Base-by-base conservation (phyloP, 1,140 invertebrate species). In the Papilio polytes region DNA sequence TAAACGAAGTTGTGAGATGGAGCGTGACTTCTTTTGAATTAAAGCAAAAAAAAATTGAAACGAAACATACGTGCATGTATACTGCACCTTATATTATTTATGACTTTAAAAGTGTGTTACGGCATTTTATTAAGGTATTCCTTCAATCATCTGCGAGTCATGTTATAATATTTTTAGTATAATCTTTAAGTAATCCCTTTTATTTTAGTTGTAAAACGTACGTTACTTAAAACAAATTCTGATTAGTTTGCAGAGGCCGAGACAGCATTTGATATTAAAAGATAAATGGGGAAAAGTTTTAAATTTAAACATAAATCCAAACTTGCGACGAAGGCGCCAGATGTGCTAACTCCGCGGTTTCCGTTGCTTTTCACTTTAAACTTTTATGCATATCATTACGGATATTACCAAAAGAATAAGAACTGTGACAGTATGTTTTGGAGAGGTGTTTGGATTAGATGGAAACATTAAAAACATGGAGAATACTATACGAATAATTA, bases 271-370 rank as follows among this genome's bases (percentile, higher is more conserved):
- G 26, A 70, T 70, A 70, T 70, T 70, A 12, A 31, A 70, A 70
- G 63, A 70, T 70, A 70, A 70, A 70, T 31, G 63, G 18, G 26
- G 22, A 70, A 70, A 70, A 70, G 63, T 70, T 70, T 70, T 70
- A 15, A 70, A 31, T 70, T 70, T 70, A 70, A 70, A 31, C 22
- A 26, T 15, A 70, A 70, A 36, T 70, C 26, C 63, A 70, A 66
- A 70, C 59, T 63, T 26, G 20, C 20, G 63, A 26, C 13, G 59
- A 36, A 31, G 13, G 26, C 63, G 63, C 63, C 63, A 70, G 63
- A 70, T 70, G 63, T 70, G 7, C 63, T 12, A 36, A 9, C 63
- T 70, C 59, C 22, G 20, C 26, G 63, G 63, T 70, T 70, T 31
- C 26, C 63, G 63, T 70, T 31, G n/a, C n/a, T 63, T 26, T 63